Evolutionary conservation across 2,888 invertebrate genomes (phyloP).

Genomic region (Rhingia rostrata): DNA sequence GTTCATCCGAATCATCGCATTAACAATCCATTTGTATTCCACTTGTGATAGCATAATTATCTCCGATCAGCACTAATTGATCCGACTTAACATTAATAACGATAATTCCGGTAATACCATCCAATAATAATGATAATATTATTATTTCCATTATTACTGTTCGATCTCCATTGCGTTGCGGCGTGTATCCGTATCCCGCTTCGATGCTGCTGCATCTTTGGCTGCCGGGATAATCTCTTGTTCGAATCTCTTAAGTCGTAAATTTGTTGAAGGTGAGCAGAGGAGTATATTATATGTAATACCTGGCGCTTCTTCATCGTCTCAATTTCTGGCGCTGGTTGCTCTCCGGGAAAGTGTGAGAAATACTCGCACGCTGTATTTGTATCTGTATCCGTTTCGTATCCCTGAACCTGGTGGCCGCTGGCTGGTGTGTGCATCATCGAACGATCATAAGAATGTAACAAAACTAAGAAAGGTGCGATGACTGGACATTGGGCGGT

Average conservation of each 20-base stretch:
- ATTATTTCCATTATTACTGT: constrained; percentile 43
- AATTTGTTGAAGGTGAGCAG: constrained; percentile 65
- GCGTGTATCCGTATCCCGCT: constrained; percentile 1
- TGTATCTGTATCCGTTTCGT: no score
- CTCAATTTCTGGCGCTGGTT: constrained; percentile 20
- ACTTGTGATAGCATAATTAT: constrained; percentile 35
- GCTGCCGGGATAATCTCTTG: constrained; percentile 52
- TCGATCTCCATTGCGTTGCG: constrained; percentile 12
- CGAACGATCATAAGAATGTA: background rate
- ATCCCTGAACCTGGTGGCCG: background rate
- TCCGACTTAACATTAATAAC: constrained; percentile 63
- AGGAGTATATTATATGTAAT: constrained; percentile 62
- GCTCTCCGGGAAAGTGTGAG: constrained; percentile 48
- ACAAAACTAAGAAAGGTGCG: constrained; percentile 27
- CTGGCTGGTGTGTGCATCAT: constrained; percentile 7
- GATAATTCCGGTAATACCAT: constrained; percentile 56
- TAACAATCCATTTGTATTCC: background rate
- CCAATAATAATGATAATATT: constrained; percentile 53
- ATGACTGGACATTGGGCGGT: constrained; percentile 64
- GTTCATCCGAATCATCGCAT: constrained; percentile 8
- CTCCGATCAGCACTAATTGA: constrained; percentile 63
- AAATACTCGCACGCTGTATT: constrained; percentile 29
- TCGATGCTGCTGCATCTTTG: background rate
- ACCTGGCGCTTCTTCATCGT: constrained; percentile 67
- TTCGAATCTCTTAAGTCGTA: constrained; percentile 63